These are phyloP conservation scores for Acanthurus lineatus DNA, from an alignment of 2,797 vertebrate species.

Conservation along the genomic window DNA sequence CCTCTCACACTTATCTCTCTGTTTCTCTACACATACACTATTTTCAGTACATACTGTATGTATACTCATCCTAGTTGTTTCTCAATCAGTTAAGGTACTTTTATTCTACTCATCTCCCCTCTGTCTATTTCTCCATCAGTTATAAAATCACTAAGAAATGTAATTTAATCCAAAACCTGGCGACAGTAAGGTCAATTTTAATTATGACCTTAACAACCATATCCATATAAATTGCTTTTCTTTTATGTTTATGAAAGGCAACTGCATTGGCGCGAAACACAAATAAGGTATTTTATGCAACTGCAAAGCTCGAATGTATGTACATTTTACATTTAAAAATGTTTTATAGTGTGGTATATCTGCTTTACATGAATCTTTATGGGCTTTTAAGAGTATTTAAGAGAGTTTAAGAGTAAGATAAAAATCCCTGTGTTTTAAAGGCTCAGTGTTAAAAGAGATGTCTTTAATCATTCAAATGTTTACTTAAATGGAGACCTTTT, in stretches of 20 bases:
- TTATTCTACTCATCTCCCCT: neutral
- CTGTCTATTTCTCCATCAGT: neutral
- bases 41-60: slow-evolving; percentile 1
- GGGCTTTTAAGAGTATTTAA: slow-evolving; percentile 46
- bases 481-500: neutral
- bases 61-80: neutral
- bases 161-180: neutral
- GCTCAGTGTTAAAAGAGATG: neutral
- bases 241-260: neutral
- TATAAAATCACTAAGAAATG: neutral
- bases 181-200: slow-evolving; percentile 11
- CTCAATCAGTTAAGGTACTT: neutral
- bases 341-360: slow-evolving; percentile 40
- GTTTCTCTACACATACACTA: neutral
- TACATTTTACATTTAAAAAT: slow-evolving; percentile 53
- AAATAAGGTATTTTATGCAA: slow-evolving; percentile 19
- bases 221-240: neutral
- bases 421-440: slow-evolving; percentile 7
- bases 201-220: slow-evolving; percentile 18
- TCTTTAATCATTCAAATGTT: slow-evolving; percentile 21
- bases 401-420: neutral
- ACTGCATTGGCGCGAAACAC: slow-evolving; percentile 10
- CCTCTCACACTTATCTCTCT: neutral
- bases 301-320: slow-evolving; percentile 27
- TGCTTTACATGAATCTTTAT: slow-evolving; percentile 17